phyloP scores from a whole-genome alignment of 2,888 invertebrate genomes.

The Acanthococcus lagerstroemiae region DNA sequence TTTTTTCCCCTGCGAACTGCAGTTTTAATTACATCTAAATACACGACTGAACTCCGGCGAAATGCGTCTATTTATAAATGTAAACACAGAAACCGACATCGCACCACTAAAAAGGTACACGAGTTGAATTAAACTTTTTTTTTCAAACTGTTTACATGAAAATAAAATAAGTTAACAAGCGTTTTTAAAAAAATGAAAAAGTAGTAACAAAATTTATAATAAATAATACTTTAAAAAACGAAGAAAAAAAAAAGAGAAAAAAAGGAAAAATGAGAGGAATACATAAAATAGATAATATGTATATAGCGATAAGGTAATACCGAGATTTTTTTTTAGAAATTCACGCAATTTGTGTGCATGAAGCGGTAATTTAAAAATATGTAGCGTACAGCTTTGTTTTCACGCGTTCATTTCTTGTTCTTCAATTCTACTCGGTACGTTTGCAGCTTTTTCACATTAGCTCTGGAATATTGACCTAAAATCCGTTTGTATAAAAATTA shows the following conservation, averaged over 20 bases:
- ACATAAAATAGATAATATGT: not conserved
- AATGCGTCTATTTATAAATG: no score
- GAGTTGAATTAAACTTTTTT: no score
- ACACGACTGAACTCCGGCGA: no score
- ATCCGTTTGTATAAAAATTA: conserved; percentile 7
- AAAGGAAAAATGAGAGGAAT: not conserved
- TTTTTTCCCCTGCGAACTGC: no score
- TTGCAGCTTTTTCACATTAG: conserved; percentile 27
- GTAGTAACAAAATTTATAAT: no score
- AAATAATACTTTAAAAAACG: no score
- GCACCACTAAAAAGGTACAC: no score
- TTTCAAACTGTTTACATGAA: not conserved
- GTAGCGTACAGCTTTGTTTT: not conserved
- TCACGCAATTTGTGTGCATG: no score
- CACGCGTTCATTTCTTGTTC: conserved; percentile 14
- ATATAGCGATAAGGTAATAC: no score
- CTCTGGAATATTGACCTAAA: conserved; percentile 19
- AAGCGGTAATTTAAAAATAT: not conserved
- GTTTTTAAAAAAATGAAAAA: conserved; percentile 22
- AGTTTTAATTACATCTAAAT: not conserved
- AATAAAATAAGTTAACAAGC: conserved; percentile 28
- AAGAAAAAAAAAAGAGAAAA: not conserved
- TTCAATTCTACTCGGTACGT: conserved; percentile 24
- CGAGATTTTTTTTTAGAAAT: no score
- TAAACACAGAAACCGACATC: not conserved